Evolutionary conservation across 2,797 vertebrate species (phyloP), one percentile per base, ranked within the genome.

Genomic region (Rhadinocentrus ornatus): DNA sequence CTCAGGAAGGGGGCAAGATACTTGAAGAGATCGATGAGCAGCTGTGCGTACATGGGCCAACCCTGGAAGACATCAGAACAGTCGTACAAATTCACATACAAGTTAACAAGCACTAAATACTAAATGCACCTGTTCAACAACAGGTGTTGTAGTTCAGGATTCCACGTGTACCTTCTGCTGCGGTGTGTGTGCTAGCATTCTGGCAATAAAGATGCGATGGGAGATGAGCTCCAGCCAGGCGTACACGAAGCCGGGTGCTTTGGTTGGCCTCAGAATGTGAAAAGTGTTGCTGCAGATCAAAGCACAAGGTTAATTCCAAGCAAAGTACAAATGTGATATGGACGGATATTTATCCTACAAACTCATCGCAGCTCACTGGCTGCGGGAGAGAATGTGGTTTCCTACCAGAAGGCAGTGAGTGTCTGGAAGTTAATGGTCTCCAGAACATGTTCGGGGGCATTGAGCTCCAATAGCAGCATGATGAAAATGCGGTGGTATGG

Each of bases 371-470:
- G 31, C 10, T 55, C 13, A 20, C 29, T 0, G 3, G 16, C 6
- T 7, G 11, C 2, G 20, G 4, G 3, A 37, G n/a, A 37, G 53
- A 9, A 41, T 54, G 8, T 3, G 3, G 50, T 0, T 39, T 89
- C 93, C 7, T 92, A 99, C 98, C 98, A 99, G 91, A 99, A 99
- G 80, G 98, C 98, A 20, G 98, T 99, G 78, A 99, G 97, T 0
- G 98, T 99, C 94, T 99, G 98, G 89, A 99, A 99, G 94, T 99
- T 99, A 90, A 99, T 99, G 77, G 98, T 99, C 90, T 99, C 98
- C 66, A 99, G 92, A 11, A 99, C 98, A 10, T 99, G 98, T 81
- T 99, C 98, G 0, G 98, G 98, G 66, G 98, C 98, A 53, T 99
- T 99, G 81, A 99, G 95, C 93, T 99, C 98, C 86, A 99, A 80